Base-by-base conservation (phyloP, 2,113 vertebrate genomes). In the Tragulus kanchil region DNA sequence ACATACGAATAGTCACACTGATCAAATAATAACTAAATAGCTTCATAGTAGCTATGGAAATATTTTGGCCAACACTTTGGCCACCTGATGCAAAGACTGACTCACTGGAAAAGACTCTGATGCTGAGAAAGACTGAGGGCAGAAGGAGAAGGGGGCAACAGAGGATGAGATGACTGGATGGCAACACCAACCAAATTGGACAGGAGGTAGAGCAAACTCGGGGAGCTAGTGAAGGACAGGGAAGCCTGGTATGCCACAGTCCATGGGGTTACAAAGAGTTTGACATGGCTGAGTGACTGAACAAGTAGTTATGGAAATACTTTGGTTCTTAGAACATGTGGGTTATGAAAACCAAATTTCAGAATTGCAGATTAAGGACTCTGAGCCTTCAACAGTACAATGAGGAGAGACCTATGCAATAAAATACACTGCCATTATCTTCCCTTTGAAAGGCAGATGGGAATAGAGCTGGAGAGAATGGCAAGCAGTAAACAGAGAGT, bases 11-110 rank as follows among this genome's bases (percentile, higher is more conserved):
- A 96, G 48, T 75, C 13, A 79, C 42, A 93, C 28, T 9, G 88
- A 50, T 78, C 31, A 95, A 91, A 85, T 14, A 69, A 62, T 42
- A 91, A 82, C 23, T 85, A 75, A 95, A 90, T 84, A 91, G 9
- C 13, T 96, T 73, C 50, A 86, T 45, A 62, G 50, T 82, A 42
- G 48, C 50, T 90, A 77, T 59, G 6, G 92, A 89, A 89, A 61
- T 87, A 85, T 59, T 93, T 92, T 77, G 0, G 0, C 36, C 36
- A 36, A 36, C 36, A 36, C 36, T 36, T 36, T 36, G 36, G 36
- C 36, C 36, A 36, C 36, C 36, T 36, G 36, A 36, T 36, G 36
- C 36, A 36, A 36, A 36, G 36, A 36, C 36, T 36, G 36, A 36
- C 36, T 36, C 36, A 36, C 36, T 36, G 36, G 36, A 36, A 36